Evolutionary conservation across 2,113 vertebrate species (phyloP).

Genomic region (Cranoglanis bouderius): DNA sequence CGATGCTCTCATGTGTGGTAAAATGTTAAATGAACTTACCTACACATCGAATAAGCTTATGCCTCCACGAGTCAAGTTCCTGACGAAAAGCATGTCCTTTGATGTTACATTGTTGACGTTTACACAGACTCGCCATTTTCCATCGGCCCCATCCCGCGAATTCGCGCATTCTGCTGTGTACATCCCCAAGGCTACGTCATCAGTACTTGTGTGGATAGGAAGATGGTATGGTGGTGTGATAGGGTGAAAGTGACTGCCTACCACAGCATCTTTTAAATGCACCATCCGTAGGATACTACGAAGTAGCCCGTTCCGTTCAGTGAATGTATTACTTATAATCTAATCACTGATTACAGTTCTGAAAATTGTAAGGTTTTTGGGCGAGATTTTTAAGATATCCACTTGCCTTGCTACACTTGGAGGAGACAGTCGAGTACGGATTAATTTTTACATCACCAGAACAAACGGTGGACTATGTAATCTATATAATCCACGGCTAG

Average conservation of each 20-base stretch:
- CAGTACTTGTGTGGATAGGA: constrained; percentile 56
- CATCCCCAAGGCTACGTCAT: constrained; percentile 73
- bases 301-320: background rate
- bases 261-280: constrained; percentile 70
- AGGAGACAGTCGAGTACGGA: background rate
- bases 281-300: constrained; percentile 47
- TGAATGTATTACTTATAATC: background rate
- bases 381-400: background rate
- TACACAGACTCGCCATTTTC: constrained; percentile 97
- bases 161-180: constrained; percentile 73
- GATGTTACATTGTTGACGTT: constrained; percentile 90
- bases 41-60: constrained; percentile 92
- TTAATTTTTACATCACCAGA: too few species aligned
- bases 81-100: constrained; percentile 94
- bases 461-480: too few species aligned
- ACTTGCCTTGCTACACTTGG: background rate
- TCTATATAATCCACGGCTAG: too few species aligned
- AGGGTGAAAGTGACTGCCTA: constrained; percentile 49
- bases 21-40: constrained; percentile 79
- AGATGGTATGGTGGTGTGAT: constrained; percentile 58
- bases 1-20: background rate
- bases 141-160: constrained; percentile 75
- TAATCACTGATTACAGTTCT: background rate
- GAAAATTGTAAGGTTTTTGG: background rate
- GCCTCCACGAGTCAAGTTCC: constrained; percentile 92